phyloP scores from a whole-genome alignment of 1,140 invertebrate species.

The Apis florea region DNA sequence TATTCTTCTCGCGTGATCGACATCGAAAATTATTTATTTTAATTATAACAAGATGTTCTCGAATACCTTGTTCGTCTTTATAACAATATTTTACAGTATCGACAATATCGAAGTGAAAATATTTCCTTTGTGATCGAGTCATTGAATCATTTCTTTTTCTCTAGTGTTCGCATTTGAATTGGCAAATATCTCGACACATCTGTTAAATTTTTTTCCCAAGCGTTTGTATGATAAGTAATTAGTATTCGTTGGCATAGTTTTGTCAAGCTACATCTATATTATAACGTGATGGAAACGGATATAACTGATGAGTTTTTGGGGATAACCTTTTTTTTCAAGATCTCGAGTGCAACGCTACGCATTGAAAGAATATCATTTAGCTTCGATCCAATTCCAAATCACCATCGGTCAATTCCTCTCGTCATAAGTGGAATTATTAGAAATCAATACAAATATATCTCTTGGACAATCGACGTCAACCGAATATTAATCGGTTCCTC shows the following conservation, averaged over 20 bases:
- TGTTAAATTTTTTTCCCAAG: neutral
- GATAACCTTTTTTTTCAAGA: too few species aligned
- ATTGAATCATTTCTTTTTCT: neutral
- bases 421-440: neutral
- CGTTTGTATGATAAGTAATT: neutral
- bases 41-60: conserved; percentile 4
- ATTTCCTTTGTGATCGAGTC: neutral
- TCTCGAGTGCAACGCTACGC: too few species aligned
- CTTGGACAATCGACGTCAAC: neutral
- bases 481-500: neutral
- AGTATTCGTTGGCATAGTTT: neutral
- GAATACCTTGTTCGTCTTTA: neutral
- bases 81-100: neutral
- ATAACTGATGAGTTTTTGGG: too few species aligned
- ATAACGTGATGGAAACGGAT: too few species aligned
- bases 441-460: neutral
- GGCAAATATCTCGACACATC: neutral
- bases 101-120: neutral
- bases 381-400: neutral
- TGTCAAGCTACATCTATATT: too few species aligned
- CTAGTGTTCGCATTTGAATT: neutral
- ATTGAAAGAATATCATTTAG: neutral
- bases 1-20: neutral
- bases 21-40: neutral
- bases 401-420: neutral